These are phyloP conservation scores for Patella vulgata DNA, from an alignment of 1,140 invertebrate genomes.

Conservation along the genomic window DNA sequence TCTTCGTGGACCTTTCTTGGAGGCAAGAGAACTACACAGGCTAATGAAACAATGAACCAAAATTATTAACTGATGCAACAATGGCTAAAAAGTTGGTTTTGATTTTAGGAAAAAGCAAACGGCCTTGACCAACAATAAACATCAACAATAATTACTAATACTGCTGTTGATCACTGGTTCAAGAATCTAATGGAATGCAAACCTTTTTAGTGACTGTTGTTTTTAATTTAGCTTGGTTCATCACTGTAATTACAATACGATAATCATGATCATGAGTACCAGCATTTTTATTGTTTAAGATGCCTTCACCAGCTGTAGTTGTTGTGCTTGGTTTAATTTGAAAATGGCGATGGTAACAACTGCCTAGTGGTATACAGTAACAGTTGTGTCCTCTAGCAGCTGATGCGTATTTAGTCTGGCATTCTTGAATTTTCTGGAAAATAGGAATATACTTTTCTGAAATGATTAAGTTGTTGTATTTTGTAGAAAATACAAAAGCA, in stretches of 20 bases:
- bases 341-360: slow-evolving; percentile 38
- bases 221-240: slow-evolving; percentile 35
- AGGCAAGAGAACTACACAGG: too few species aligned
- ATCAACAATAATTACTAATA: too few species aligned
- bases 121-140: too few species aligned
- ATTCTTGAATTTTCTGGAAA: slow-evolving; percentile 22
- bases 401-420: slow-evolving; percentile 26
- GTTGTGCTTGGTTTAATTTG: slow-evolving; percentile 30
- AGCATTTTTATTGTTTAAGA: slow-evolving; percentile 21
- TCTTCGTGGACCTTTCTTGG: too few species aligned
- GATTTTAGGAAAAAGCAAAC: too few species aligned
- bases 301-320: slow-evolving; percentile 16
- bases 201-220: slow-evolving; percentile 35
- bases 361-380: slow-evolving; percentile 32
- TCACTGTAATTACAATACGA: slow-evolving; percentile 34
- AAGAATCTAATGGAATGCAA: too few species aligned
- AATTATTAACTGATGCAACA: too few species aligned
- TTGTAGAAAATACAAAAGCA: not conserved
- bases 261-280: slow-evolving; percentile 45
- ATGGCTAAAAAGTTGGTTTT: too few species aligned
- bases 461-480: not conserved
- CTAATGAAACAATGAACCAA: too few species aligned
- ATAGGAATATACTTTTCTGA: not conserved
- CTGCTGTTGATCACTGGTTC: too few species aligned
- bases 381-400: slow-evolving; percentile 30